These are phyloP conservation scores for Danaus melanippus DNA, from an alignment of 1,140 invertebrate species.

Conservation along the genomic window DNA sequence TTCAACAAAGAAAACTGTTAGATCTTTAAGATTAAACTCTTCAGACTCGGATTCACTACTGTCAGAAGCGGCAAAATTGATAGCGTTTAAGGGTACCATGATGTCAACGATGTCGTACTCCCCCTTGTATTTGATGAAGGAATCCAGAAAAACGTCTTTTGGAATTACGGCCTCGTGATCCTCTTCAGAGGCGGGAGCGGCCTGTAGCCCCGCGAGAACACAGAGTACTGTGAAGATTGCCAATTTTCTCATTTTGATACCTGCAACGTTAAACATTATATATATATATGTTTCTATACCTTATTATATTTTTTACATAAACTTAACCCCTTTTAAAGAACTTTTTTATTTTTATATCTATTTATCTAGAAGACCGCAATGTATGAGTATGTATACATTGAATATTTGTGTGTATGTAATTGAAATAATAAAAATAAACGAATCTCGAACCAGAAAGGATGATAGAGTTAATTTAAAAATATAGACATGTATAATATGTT, in stretches of 20 bases:
- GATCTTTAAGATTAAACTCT: constrained; percentile 11
- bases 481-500: too few species aligned
- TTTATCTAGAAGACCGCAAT: too few species aligned
- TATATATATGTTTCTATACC: background rate
- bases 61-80: constrained; percentile 38
- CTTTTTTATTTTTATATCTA: too few species aligned
- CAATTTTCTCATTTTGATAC: constrained; percentile 17
- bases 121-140: constrained; percentile 30
- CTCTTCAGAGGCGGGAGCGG: constrained; percentile 23
- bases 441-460: too few species aligned
- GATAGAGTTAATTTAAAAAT: too few species aligned
- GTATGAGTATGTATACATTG: too few species aligned
- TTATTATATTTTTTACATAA: constrained; percentile 1
- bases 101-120: constrained; percentile 48
- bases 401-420: too few species aligned
- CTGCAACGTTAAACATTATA: constrained; percentile 13
- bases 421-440: too few species aligned
- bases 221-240: constrained; percentile 8
- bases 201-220: constrained; percentile 18
- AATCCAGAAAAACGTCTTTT: constrained; percentile 27
- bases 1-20: constrained; percentile 38
- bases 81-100: constrained; percentile 38
- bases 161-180: constrained; percentile 26
- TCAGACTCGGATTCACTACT: constrained; percentile 7
- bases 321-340: background rate